Base-by-base conservation (phyloP, 2,888 invertebrate genomes). In the Chorisops tibialis region DNA sequence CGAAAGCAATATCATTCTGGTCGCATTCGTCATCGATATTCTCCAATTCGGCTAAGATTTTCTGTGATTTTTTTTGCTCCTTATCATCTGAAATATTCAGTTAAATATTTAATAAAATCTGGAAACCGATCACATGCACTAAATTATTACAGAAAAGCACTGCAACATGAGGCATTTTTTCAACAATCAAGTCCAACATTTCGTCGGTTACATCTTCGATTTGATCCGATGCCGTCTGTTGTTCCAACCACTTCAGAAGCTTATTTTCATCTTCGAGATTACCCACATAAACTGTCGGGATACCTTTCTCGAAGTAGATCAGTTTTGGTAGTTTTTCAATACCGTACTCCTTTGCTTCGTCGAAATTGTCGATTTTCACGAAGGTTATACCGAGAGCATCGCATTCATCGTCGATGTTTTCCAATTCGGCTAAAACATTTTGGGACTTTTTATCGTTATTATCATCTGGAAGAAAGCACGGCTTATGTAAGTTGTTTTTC, bases 11-110 rank as follows among this genome's bases (percentile, higher is more conserved):
- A 72, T 90, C 90, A 74, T 94, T 91, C 73, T 91, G 89, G 76
- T 94, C 94, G 78, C 93, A 93, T 75, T 94, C 94, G 73, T 94
- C 94, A 73, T 95, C 95, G 70, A 95, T 94, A 74, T 93, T 93
- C 79, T 95, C 94, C 71, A 94, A 79, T 77, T 93, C 93, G 58
- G 81, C 79, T 66, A 94, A 81, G 63, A 93, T 83, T 77, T 92
- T 91, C 76, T 91, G 89, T 75, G 92, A 92, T 78, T 91, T 91
- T 80, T 92, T 93, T 75, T 93, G 92, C 70, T 91, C 89, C 78
- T 89, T 93, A 78, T 93, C 92, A 81, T 94, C 93, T 93, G 79
- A 68, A 81, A 79, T 73, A 69, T 74, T 74, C 72, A 71, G 66
- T n/a, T n/a, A 30, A 30, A 30, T 30, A 30, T 2, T 30, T 30